Percentiles rank a stretch among this genome's conserved stretches.
These are phyloP conservation scores for Proteles cristata DNA, from an alignment of 2,113 vertebrate genomes.

Conservation along the genomic window DNA sequence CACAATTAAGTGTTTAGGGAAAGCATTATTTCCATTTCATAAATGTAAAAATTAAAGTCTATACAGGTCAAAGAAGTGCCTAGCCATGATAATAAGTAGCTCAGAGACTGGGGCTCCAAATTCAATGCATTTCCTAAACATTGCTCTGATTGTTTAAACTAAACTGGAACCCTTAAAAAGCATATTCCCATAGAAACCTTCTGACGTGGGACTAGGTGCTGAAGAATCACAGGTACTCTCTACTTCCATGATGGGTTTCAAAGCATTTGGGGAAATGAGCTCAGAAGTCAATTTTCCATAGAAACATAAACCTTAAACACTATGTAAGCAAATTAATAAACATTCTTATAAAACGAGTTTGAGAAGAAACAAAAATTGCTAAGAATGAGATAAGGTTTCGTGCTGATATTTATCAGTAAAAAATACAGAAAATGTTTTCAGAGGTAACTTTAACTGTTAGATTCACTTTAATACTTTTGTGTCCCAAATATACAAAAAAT, in stretches of 20 bases:
- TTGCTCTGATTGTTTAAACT: not conserved
- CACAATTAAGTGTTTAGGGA: not conserved
- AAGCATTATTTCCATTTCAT: not conserved
- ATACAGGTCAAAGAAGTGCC: not conserved
- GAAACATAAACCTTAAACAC: not conserved
- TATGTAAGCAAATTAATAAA: not conserved
- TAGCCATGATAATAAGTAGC: not conserved
- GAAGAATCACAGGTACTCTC: not conserved
- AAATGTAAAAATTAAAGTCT: not conserved
- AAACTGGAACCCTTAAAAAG: not conserved
- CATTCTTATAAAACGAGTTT: not conserved
- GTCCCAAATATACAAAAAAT: not conserved
- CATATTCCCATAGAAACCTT: not conserved
- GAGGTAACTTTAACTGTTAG: not conserved
- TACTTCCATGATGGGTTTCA: not conserved
- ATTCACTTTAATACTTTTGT: not conserved
- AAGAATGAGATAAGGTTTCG: not conserved
- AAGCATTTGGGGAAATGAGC: not conserved
- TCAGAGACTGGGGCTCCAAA: not conserved
- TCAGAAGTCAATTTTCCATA: not conserved
- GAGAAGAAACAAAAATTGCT: slow-evolving; percentile 1
- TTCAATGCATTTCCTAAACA: not conserved
- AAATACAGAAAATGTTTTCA: not conserved
- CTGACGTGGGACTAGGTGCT: not conserved
- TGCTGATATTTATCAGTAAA: not conserved